Evolutionary conservation across 2,888 invertebrate species (phyloP).

Genomic region (Troides helena): DNA sequence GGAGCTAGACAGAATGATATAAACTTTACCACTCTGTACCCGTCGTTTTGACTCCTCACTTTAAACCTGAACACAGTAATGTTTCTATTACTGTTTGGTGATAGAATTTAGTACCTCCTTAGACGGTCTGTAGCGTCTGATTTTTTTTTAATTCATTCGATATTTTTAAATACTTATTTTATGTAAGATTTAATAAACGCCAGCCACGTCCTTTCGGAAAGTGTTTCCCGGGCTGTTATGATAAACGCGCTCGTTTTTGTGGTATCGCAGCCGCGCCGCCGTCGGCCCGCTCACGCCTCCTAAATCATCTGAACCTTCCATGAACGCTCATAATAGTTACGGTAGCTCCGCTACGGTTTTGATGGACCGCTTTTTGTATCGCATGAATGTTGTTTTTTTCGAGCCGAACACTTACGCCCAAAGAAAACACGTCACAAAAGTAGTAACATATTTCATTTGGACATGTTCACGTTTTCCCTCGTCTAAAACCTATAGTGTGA

Average conservation of each 20-base stretch:
- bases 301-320: slow-evolving; percentile 29
- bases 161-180: neutral
- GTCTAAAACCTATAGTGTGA: neutral
- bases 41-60: too few relatives aligned
- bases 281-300: slow-evolving; percentile 12
- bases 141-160: neutral
- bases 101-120: too few relatives aligned
- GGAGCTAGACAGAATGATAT: too few relatives aligned
- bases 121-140: too few relatives aligned
- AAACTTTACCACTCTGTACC: too few relatives aligned
- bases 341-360: slow-evolving; percentile 2
- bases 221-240: slow-evolving; percentile 10
- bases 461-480: neutral
- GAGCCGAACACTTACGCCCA: slow-evolving; percentile 6
- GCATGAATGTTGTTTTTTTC: slow-evolving; percentile 8
- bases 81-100: too few relatives aligned
- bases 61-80: too few relatives aligned
- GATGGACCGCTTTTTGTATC: slow-evolving; percentile 27
- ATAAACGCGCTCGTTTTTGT: slow-evolving; percentile 24
- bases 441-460: neutral
- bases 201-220: slow-evolving; percentile 8
- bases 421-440: slow-evolving; percentile 3
- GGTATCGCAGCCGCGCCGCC: slow-evolving; percentile 3
- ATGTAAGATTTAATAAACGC: slow-evolving; percentile 4
- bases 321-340: slow-evolving; percentile 28